These are phyloP conservation scores for Volucella zonaria DNA, from an alignment of 2,888 invertebrate genomes.

Conservation along the genomic window DNA sequence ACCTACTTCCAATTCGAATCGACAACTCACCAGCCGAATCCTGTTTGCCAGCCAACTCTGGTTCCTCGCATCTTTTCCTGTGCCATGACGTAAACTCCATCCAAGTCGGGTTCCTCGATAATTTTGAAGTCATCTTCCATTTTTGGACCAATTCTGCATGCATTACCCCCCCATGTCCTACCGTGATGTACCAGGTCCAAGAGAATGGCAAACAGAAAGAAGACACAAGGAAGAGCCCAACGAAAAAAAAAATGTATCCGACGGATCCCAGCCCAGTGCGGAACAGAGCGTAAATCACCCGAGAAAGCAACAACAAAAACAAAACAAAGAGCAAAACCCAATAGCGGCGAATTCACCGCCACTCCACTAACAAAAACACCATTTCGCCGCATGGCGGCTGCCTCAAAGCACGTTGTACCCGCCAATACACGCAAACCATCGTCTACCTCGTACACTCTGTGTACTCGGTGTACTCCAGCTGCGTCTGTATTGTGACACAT, in stretches of 20 bases:
- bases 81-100: slow-evolving; percentile 46
- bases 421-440: slow-evolving; percentile 28
- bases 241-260: slow-evolving; percentile 55
- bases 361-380: slow-evolving; percentile 5
- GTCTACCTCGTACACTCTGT: neutral
- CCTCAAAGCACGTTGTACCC: slow-evolving; percentile 60
- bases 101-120: slow-evolving; percentile 27
- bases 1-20: slow-evolving; percentile 6
- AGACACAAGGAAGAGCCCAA: slow-evolving; percentile 5
- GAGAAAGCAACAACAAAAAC: slow-evolving; percentile 45
- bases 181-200: neutral
- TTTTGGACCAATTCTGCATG: slow-evolving; percentile 59
- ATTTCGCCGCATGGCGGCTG: slow-evolving; percentile 66
- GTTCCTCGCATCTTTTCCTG: slow-evolving; percentile 40
- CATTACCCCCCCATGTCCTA: slow-evolving; percentile 13
- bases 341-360: slow-evolving; percentile 49
- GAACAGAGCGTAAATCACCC: slow-evolving; percentile 44
- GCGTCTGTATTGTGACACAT: slow-evolving; percentile 57
- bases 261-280: slow-evolving; percentile 44
- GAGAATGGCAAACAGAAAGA: slow-evolving; percentile 27
- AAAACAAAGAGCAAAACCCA: slow-evolving; percentile 65
- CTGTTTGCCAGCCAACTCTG: slow-evolving; percentile 65
- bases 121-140: slow-evolving; percentile 58
- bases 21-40: slow-evolving; percentile 39
- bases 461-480: slow-evolving; percentile 26